These are phyloP conservation scores for Tenebrio molitor DNA, from an alignment of 1,140 invertebrate species.

Conservation along the genomic window DNA sequence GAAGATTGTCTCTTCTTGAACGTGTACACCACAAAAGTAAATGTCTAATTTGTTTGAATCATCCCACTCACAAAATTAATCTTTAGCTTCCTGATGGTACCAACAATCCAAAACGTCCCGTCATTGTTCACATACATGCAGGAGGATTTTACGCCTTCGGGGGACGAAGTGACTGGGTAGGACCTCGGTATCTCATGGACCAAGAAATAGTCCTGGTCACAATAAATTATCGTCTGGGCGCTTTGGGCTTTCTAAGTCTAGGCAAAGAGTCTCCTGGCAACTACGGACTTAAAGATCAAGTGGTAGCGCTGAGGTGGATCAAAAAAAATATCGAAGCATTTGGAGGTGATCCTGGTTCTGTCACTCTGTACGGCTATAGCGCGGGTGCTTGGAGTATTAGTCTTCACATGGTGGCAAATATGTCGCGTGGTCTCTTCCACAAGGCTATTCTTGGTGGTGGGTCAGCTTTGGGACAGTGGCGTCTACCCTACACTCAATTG, in stretches of 20 bases:
- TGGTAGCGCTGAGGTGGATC: constrained; percentile 78
- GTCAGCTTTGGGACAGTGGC: constrained; percentile 70
- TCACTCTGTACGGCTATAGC: constrained; percentile 78
- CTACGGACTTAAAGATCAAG: constrained; percentile 80
- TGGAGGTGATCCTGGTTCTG: constrained; percentile 77
- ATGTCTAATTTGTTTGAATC: too few relatives aligned
- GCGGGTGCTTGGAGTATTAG: constrained; percentile 75
- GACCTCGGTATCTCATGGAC: constrained; percentile 69
- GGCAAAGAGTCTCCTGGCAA: constrained; percentile 72
- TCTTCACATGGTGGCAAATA: constrained; percentile 76
- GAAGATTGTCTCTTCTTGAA: constrained; percentile 81
- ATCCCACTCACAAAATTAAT: too few relatives aligned
- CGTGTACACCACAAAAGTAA: constrained; percentile 71
- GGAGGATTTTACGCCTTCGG: constrained; percentile 60
- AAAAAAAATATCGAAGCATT: constrained; percentile 77
- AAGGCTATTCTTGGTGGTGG: constrained; percentile 77
- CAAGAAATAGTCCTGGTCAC: constrained; percentile 71
- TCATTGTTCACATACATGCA: constrained; percentile 70
- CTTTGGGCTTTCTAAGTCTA: constrained; percentile 64
- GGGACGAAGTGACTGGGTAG: constrained; percentile 53
- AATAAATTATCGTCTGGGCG: constrained; percentile 71
- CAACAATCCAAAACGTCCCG: constrained; percentile 53
- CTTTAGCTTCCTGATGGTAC: background rate
- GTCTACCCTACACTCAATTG: constrained; percentile 34
- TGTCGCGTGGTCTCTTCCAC: constrained; percentile 71